Evolutionary conservation across 2,113 vertebrate species (phyloP).

Genomic region (Myrmophylax atrothorax): DNA sequence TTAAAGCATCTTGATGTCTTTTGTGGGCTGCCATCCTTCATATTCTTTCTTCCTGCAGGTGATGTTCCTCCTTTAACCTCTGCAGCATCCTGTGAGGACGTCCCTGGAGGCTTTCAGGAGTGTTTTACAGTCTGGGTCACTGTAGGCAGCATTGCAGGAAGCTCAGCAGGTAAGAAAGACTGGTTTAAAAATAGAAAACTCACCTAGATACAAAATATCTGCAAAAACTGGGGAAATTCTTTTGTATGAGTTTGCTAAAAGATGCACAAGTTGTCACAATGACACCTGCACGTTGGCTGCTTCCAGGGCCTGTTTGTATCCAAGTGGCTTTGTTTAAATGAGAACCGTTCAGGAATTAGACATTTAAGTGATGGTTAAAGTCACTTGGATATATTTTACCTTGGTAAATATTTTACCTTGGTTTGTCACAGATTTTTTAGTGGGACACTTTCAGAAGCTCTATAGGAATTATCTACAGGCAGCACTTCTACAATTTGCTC

Average conservation of each 20-base stretch:
- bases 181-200: constrained; percentile 12
- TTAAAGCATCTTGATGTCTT: not conserved
- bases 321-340: not conserved
- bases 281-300: not conserved
- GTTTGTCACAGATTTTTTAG: not conserved
- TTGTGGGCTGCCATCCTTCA: not conserved
- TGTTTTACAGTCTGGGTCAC: not conserved
- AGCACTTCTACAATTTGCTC: not conserved
- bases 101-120: not conserved
- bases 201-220: not conserved
- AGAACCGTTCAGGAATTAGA: not conserved
- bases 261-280: not conserved
- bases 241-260: not conserved
- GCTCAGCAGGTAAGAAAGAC: not conserved
- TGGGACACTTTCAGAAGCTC: not conserved
- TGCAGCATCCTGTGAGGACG: not conserved
- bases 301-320: not conserved
- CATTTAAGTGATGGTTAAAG: not conserved
- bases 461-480: not conserved
- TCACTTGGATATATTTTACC: not conserved
- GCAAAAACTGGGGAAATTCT: not conserved
- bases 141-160: not conserved
- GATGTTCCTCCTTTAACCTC: not conserved
- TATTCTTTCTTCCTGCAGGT: not conserved
- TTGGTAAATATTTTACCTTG: not conserved